These are phyloP conservation scores for Colletes collaris DNA, from an alignment of 2,888 invertebrate genomes.

Conservation along the genomic window DNA sequence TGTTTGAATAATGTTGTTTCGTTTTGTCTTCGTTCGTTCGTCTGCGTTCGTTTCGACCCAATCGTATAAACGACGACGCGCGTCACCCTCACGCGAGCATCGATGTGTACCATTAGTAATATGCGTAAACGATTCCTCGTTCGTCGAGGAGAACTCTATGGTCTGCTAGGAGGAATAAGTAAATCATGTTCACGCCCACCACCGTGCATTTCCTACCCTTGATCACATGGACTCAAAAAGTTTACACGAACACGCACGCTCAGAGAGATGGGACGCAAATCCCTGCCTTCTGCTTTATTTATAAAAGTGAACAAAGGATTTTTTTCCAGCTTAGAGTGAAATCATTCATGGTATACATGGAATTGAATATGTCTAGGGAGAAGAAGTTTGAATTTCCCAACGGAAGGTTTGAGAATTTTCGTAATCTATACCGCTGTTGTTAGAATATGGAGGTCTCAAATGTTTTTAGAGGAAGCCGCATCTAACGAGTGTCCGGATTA, in stretches of 20 bases:
- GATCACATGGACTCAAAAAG: neutral
- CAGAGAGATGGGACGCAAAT: neutral
- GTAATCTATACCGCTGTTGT: slow-evolving; percentile 14
- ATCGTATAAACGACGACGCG: no score
- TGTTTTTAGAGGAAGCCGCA: no score
- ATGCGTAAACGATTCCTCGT: no score
- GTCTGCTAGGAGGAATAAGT: neutral
- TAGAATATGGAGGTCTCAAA: no score
- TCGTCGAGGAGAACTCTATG: no score
- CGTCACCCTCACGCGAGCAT: no score
- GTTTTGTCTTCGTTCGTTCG: no score
- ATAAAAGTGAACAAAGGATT: neutral
- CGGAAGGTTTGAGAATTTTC: neutral
- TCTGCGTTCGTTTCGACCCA: no score
- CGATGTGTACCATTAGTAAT: no score
- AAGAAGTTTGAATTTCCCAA: neutral
- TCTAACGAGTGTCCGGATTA: no score
- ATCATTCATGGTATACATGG: neutral
- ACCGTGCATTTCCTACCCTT: neutral
- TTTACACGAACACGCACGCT: neutral
- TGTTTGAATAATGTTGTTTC: no score
- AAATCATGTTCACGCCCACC: neutral
- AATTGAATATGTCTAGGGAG: no score
- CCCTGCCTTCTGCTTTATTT: neutral
- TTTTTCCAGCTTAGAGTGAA: neutral